These are phyloP conservation scores for Heliothis peltigera DNA, from an alignment of 2,888 invertebrate genomes.

Conservation along the genomic window DNA sequence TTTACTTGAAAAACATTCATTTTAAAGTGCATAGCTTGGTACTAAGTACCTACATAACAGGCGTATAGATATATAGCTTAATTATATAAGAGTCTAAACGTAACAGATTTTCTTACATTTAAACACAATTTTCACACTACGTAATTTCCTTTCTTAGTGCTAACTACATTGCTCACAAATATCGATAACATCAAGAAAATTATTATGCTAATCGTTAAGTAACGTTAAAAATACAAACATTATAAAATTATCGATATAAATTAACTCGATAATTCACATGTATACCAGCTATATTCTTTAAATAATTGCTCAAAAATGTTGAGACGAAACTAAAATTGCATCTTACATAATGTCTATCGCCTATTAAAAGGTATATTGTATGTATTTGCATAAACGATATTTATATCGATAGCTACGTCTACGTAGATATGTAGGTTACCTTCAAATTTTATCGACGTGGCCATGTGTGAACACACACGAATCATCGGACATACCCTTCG, in stretches of 20 bases:
- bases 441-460: slow-evolving; percentile 23
- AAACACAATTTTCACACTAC: too few relatives aligned
- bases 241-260: not conserved
- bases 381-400: slow-evolving; percentile 9
- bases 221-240: too few relatives aligned
- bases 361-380: slow-evolving; percentile 1
- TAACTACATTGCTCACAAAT: too few relatives aligned
- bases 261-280: not conserved
- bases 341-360: slow-evolving; percentile 18
- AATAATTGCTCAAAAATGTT: not conserved
- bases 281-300: not conserved
- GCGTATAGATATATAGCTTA: too few relatives aligned
- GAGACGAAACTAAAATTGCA: slow-evolving; percentile 1
- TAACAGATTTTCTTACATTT: too few relatives aligned
- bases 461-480: slow-evolving; percentile 16
- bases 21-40: too few relatives aligned
- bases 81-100: too few relatives aligned
- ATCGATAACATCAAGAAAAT: too few relatives aligned
- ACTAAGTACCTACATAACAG: too few relatives aligned
- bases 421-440: slow-evolving; percentile 29
- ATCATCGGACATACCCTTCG: slow-evolving; percentile 14
- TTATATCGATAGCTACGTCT: slow-evolving; percentile 13
- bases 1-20: too few relatives aligned
- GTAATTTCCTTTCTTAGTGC: too few relatives aligned
- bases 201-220: too few relatives aligned